Evolutionary conservation across 2,888 invertebrate genomes (phyloP), one percentile per base, ranked within the genome.

Genomic region (Cacoxenus indagator): DNA sequence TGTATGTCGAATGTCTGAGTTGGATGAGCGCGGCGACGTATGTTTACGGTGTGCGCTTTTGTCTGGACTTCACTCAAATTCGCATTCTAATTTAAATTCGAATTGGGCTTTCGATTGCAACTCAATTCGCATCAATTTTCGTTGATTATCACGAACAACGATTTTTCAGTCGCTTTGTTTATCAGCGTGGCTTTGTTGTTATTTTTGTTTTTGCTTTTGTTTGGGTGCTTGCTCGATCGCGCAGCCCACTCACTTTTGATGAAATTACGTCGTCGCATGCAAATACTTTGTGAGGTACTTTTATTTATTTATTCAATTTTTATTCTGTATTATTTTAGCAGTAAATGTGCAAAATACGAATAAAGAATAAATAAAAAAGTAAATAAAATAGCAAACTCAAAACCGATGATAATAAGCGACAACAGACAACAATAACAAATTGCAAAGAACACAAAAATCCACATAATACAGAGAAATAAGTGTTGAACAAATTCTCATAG

Each of bases 61-160:
- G 43, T 24, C 43, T 22, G 14, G 11, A 27, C 26, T 55, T 55
- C 27, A 24, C 26, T 55, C n/a, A 27, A 22, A 55, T 27, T 55
- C 55, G 19, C 51, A 55, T 26, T 6, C 55, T 26, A n/a, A n/a
- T n/a, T n/a, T n/a, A n/a, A n/a, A n/a, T n/a, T n/a, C n/a, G n/a
- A n/a, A n/a, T n/a, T n/a, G n/a, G n/a, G n/a, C 55, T 9, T 24
- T 54, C 22, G 5, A 9, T 61, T 62, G 43, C 61, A 45, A n/a
- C 43, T 14, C 61, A 62, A 62, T 62, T 45, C 45, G 24, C 43
- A 37, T 43, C 17, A 61, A 61, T 61, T 61, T 55, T 19, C 14
- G n/a, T 29, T 37, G 37, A 37, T 31, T 22, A 57, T 26, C 26
- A 2, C 4, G 9, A n/a, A 51, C n/a, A n/a, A n/a, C n/a, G n/a